Percentiles rank a stretch among this genome's conserved stretches.
Evolutionary conservation across 2,113 vertebrate species (phyloP).

Genomic region (Natator depressus): DNA sequence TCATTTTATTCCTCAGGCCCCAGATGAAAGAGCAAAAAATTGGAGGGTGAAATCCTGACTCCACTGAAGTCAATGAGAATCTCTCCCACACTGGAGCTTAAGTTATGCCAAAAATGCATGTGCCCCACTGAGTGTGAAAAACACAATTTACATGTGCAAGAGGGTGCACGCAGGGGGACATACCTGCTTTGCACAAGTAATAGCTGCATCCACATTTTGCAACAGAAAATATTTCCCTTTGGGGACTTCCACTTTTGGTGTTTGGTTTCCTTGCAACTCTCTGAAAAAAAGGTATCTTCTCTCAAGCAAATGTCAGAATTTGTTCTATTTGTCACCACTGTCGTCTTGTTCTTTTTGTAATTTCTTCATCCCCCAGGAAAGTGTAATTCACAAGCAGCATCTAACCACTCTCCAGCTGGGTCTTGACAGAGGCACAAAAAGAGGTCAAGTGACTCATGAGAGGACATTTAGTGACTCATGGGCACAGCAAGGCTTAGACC

Average conservation of each 20-base stretch:
- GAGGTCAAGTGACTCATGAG: neutral
- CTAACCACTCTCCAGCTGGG: neutral
- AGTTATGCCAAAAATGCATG: neutral
- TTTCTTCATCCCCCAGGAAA: neutral
- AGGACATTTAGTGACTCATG: neutral
- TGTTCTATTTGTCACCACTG: neutral
- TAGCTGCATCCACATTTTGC: neutral
- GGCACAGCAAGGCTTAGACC: neutral
- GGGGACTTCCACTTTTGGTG: neutral
- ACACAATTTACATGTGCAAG: neutral
- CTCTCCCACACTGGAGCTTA: neutral
- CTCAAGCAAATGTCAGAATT: neutral
- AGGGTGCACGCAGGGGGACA: accelerated
- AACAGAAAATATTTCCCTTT: neutral
- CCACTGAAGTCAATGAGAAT: neutral
- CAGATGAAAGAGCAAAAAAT: neutral
- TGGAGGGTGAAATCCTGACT: neutral
- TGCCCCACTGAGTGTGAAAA: neutral
- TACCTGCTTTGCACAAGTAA: neutral
- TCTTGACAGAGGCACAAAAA: neutral
- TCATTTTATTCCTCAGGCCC: neutral
- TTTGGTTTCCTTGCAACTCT: neutral
- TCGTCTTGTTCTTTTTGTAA: neutral
- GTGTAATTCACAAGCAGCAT: neutral
- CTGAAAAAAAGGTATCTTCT: neutral